Base-by-base conservation (phyloP, 2,113 vertebrate species). In the Varanus komodoensis region DNA sequence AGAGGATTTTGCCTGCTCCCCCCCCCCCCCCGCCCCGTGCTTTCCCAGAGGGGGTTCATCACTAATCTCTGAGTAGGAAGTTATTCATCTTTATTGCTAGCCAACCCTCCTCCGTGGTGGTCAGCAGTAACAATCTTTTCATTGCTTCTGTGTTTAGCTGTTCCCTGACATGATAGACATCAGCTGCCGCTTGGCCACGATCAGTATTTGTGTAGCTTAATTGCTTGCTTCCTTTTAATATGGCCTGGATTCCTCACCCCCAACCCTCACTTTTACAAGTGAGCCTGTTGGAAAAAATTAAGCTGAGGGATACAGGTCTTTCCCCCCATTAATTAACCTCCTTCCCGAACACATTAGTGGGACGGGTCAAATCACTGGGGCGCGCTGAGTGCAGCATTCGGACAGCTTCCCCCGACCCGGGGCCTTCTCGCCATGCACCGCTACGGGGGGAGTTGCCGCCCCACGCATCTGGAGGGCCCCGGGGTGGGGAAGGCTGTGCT, bases 11-110 rank as follows among this genome's bases (percentile, higher is more conserved):
- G 94, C 38, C 38, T 44, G 38, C 38, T 44, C 3, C 38, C 38
- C 38, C 38, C 2, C 38, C 38, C 38, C 38, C 38, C 38, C 38
- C 38, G n/a, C n/a, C 38, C 38, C 38, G 5, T 8, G 94, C 96
- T 97, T 97, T 97, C 97, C 96, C 93, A 95, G 54, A 44, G 96
- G 95, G 96, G 96, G 96, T 97, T 97, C 97, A 97, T 98, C 97
- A 96, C 96, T 96, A 97, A 97, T 97, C 97, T 97, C 96, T 96
- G 96, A 98, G 97, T 98, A 98, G 98, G 98, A 99, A 99, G 98
- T 98, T 97, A 97, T 98, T 98, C 98, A 98, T 98, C 98, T 98
- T 98, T 98, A 98, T 98, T 97, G 98, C 97, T 97, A 97, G 97
- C 96, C 96, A 95, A 97, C 19, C 44, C 67, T 97, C 98, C 97